These are phyloP conservation scores for Brachyhypopomus gauderio DNA, from an alignment of 2,113 vertebrate species.

Conservation along the genomic window DNA sequence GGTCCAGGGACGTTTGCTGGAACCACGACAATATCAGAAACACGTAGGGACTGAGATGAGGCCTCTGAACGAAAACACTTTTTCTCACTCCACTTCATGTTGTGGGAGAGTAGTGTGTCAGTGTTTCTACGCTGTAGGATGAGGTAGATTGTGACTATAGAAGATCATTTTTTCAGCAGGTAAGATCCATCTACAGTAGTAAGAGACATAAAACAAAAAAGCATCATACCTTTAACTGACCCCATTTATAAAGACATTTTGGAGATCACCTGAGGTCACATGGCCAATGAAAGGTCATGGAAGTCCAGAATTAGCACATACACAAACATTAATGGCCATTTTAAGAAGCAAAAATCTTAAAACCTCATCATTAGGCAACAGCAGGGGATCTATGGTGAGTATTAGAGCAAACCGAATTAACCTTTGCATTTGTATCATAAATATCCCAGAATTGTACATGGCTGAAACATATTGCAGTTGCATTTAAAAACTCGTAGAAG, in stretches of 20 bases:
- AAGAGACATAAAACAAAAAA: not conserved
- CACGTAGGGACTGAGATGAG: conserved; percentile 36
- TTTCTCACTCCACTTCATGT: conserved; percentile 18
- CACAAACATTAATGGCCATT: no score
- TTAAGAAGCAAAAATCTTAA: not conserved
- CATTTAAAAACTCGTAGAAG: not conserved
- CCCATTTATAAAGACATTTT: not conserved
- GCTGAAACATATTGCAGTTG: conserved; percentile 6
- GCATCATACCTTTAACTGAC: not conserved
- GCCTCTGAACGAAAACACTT: conserved; percentile 4
- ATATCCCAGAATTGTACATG: not conserved
- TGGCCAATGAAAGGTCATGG: not conserved
- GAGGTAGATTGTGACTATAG: not conserved
- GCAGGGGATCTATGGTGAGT: not conserved
- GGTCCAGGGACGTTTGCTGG: not conserved
- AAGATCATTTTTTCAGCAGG: not conserved
- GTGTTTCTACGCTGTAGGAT: not conserved
- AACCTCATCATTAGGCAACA: not conserved
- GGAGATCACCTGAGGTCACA: not conserved
- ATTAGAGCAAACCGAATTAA: not conserved
- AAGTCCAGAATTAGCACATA: not conserved
- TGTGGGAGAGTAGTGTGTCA: conserved; percentile 25
- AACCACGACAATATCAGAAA: conserved; percentile 35
- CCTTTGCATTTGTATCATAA: not conserved
- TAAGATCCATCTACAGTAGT: not conserved